Percentiles rank a stretch among this genome's conserved stretches.
These are phyloP conservation scores for Thalassoma bifasciatum DNA, from an alignment of 2,113 vertebrate species.

Conservation along the genomic window DNA sequence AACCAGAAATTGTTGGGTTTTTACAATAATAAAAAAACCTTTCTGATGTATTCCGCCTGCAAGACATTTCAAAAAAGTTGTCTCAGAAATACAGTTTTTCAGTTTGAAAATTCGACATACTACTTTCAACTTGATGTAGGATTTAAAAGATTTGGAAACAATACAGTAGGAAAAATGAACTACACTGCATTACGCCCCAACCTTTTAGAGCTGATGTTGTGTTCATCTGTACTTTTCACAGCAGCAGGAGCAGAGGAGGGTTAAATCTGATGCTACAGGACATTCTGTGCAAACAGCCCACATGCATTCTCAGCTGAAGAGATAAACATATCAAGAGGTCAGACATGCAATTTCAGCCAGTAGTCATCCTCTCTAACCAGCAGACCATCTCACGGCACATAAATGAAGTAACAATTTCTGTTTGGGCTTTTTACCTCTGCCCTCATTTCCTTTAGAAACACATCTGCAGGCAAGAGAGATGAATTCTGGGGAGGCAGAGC, in stretches of 20 bases:
- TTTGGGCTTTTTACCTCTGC: conserved; percentile 43
- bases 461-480: conserved; percentile 35
- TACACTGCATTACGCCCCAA: too few relatives aligned
- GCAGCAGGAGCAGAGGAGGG: background rate
- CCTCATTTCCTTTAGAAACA: conserved; percentile 49
- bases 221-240: background rate
- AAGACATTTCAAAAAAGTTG: too few relatives aligned
- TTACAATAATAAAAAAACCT: too few relatives aligned
- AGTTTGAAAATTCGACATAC: too few relatives aligned
- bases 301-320: background rate
- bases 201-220: background rate
- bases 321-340: conserved; percentile 14
- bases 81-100: too few relatives aligned
- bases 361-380: conserved; percentile 22
- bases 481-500: conserved; percentile 55
- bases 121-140: too few relatives aligned
- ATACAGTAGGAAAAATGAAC: too few relatives aligned
- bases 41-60: too few relatives aligned
- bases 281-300: background rate
- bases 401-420: conserved; percentile 16
- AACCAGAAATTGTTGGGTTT: too few relatives aligned
- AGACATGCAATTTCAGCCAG: conserved; percentile 20
- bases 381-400: conserved; percentile 23
- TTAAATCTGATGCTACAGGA: background rate
- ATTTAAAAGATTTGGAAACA: too few relatives aligned